phyloP scores from a whole-genome alignment of 2,888 invertebrate species.

The Clunio marinus region DNA sequence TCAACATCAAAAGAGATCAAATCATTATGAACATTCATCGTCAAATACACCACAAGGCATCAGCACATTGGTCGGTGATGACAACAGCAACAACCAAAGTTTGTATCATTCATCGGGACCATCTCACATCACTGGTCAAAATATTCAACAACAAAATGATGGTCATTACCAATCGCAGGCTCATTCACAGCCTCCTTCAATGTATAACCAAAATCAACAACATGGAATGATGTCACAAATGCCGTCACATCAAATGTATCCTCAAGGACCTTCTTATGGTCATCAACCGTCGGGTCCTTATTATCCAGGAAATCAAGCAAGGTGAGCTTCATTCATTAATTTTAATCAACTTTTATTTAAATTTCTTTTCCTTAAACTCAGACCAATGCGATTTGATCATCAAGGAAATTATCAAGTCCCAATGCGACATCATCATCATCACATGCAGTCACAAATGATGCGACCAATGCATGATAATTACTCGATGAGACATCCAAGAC shows the following conservation, averaged over 20 bases:
- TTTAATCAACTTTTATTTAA: constrained; percentile 46
- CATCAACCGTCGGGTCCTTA: constrained; percentile 25
- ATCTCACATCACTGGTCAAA: no score
- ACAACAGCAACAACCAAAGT: not conserved
- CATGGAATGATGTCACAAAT: constrained; percentile 41
- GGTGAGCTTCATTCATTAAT: not conserved
- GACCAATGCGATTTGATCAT: constrained; percentile 45
- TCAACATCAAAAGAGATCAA: not conserved
- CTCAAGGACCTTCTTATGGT: constrained; percentile 40
- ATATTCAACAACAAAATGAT: constrained; percentile 46
- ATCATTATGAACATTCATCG: not conserved
- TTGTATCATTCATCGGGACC: constrained; percentile 40
- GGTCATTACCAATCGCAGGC: constrained; percentile 41
- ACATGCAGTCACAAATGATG: constrained; percentile 38
- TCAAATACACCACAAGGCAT: not conserved
- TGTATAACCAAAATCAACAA: constrained; percentile 44
- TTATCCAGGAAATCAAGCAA: not conserved
- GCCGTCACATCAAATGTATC: constrained; percentile 31
- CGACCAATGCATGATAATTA: constrained; percentile 40
- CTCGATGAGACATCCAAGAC: constrained; percentile 42
- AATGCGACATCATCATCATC: constrained; percentile 33
- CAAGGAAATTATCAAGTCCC: not conserved
- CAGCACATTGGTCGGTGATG: not conserved
- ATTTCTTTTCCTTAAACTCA: no score
- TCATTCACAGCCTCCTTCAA: constrained; percentile 48